Base-by-base conservation (phyloP, 2,113 vertebrate genomes). In the Cromileptes altivelis region DNA sequence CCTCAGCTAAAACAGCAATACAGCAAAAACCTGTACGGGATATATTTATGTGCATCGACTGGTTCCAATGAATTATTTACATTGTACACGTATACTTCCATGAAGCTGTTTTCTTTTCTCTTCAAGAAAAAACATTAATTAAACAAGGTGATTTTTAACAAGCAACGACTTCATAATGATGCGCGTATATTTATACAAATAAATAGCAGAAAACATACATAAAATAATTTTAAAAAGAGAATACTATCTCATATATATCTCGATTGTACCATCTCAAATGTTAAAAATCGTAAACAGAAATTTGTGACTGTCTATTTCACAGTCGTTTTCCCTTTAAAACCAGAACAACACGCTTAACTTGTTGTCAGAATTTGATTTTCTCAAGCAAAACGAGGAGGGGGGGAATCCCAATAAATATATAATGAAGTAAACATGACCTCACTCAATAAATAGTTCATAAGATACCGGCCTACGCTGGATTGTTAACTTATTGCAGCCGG, bases 381-480 rank as follows among this genome's bases (percentile, higher is more conserved):
- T 95, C 92, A 91, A 92, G 92, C 90, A 93, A 94, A 94, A 94
- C 79, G 65, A 91, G 84, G 91, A 93, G 81, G 76, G 5, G 30
- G 92, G 97, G 97, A 96, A 97, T 97, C 97, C 97, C 96, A 96
- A 98, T 98, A 98, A 99, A 97, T 98, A 98, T 97, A 96, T 97
- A 97, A 97, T 94, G 93, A 98, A 95, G 96, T 97, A 99, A 98
- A 98, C 96, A 96, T 97, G 97, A 96, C 95, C 97, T 97, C 94
- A 96, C 96, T 96, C 96, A 96, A 97, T 97, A 97, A 97, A 96
- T 97, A 97, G 92, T 97, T 97, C 94, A 96, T 97, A 97, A 95
- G 93, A 94, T 84, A 85, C 92, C 91, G 89, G 93, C 91, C 94
- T 92, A 94, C 92, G 93, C 92, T 94, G 94, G 90, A 92, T 91